phyloP scores from a whole-genome alignment of 2,888 invertebrate genomes.

The Lutraria lutraria region DNA sequence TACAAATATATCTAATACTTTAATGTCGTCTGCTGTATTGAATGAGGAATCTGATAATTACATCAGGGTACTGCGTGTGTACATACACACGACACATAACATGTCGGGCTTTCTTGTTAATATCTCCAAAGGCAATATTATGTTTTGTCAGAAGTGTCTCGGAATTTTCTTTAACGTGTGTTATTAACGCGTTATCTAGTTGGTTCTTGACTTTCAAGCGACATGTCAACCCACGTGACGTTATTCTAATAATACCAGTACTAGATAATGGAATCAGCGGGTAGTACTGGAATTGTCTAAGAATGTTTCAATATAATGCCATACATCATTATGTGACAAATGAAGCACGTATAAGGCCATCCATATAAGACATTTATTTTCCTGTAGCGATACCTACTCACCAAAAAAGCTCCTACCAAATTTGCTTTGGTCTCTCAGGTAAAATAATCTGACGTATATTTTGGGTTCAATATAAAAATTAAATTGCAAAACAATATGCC shows the following conservation, averaged over 20 bases:
- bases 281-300: too few relatives aligned
- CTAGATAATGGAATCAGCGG: too few relatives aligned
- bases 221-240: not conserved
- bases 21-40: not conserved
- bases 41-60: conserved; percentile 2
- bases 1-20: not conserved
- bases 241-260: not conserved
- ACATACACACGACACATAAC: not conserved
- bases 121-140: too few relatives aligned
- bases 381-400: too few relatives aligned
- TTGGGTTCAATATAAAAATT: too few relatives aligned
- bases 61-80: not conserved
- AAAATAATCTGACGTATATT: too few relatives aligned
- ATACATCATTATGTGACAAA: not conserved
- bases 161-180: not conserved
- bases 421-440: too few relatives aligned
- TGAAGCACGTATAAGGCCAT: too few relatives aligned
- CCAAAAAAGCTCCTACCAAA: too few relatives aligned
- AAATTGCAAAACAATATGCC: too few relatives aligned
- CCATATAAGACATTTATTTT: too few relatives aligned
- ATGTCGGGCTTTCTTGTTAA: not conserved
- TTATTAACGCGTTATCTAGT: not conserved
- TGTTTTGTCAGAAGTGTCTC: not conserved
- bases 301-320: not conserved
- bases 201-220: not conserved